Evolutionary conservation across 2,113 vertebrate genomes (phyloP).

Genomic region (Xenotilapia caudafasciata): DNA sequence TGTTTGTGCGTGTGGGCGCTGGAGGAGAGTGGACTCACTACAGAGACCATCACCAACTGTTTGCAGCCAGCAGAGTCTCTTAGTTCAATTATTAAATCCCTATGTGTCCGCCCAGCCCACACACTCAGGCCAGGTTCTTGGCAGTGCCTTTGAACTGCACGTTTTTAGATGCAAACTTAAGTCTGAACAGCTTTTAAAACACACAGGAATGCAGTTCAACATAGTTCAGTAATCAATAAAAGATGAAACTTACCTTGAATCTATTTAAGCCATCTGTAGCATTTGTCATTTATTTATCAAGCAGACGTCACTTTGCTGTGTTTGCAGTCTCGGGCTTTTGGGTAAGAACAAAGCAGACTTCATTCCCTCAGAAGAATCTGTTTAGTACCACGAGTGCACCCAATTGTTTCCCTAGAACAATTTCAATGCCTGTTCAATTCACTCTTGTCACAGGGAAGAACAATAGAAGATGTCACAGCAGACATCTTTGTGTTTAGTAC

Average conservation of each 20-base stretch:
- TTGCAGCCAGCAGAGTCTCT: neutral
- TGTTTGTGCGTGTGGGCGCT: neutral
- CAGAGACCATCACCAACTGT: neutral
- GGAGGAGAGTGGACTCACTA: neutral
- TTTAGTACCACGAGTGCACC: neutral
- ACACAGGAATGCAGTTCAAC: neutral
- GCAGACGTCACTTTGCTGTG: neutral
- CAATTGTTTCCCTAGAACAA: neutral
- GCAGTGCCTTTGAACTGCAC: neutral
- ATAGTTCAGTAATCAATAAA: neutral
- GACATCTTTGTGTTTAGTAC: neutral
- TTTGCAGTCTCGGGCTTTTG: neutral
- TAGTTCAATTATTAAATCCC: constrained; percentile 7
- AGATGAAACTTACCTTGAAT: neutral
- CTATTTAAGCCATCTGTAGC: neutral
- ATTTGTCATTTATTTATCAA: neutral
- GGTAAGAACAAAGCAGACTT: neutral
- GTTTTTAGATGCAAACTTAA: neutral
- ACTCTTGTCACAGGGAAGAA: neutral
- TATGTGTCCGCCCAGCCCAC: neutral
- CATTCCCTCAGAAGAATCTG: neutral
- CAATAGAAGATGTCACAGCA: neutral
- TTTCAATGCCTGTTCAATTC: neutral
- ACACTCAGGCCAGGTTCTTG: neutral
- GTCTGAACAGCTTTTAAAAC: neutral